These are phyloP conservation scores for Hemaris fuciformis DNA, from an alignment of 2,888 invertebrate species.

Conservation along the genomic window DNA sequence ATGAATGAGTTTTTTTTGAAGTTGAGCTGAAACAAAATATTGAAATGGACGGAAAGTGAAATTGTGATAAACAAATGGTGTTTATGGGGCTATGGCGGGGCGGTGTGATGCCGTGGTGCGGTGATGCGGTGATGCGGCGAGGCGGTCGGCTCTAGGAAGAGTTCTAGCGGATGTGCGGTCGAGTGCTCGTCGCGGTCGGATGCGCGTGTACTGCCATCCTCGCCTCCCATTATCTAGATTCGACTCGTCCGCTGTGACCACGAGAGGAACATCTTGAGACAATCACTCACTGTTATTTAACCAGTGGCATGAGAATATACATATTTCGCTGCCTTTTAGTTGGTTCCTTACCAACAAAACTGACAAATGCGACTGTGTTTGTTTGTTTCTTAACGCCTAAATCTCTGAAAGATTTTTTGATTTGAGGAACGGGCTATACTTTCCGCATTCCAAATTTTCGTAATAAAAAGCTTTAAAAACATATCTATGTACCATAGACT, in stretches of 20 bases:
- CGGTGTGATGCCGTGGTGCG: no score
- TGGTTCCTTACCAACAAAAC: not conserved
- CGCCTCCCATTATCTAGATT: conserved; percentile 70
- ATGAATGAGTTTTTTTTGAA: not conserved
- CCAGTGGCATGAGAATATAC: not conserved
- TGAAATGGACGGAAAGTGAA: conserved; percentile 30
- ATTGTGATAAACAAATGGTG: conserved; percentile 29
- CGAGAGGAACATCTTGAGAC: conserved; percentile 60
- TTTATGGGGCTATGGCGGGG: not conserved
- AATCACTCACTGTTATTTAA: conserved; percentile 32
- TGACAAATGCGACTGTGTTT: no score
- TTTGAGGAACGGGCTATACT: no score
- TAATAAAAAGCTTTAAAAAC: no score
- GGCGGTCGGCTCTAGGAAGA: conserved; percentile 60
- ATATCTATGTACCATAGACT: no score
- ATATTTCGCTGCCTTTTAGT: not conserved
- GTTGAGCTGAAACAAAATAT: not conserved
- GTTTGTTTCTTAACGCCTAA: not conserved
- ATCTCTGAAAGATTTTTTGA: no score
- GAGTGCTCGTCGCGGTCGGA: conserved; percentile 68
- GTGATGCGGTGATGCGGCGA: conserved; percentile 3
- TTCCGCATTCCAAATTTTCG: no score
- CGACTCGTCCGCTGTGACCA: conserved; percentile 57
- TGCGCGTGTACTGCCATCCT: conserved; percentile 67
- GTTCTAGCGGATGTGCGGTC: conserved; percentile 76